These are phyloP conservation scores for Styela clava DNA, from an alignment of 23 tunicate species.

Conservation along the genomic window DNA sequence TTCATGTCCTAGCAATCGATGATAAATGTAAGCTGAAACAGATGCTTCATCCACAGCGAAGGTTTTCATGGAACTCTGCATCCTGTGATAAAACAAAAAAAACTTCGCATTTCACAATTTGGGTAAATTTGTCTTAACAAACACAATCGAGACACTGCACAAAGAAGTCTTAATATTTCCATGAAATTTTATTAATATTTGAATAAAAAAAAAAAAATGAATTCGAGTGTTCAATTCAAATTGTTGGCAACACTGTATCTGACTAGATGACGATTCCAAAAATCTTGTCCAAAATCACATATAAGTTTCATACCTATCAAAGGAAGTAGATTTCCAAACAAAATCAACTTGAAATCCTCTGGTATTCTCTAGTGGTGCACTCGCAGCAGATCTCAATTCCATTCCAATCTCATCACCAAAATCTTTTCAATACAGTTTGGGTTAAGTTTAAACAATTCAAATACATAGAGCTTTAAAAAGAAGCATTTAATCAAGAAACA, in stretches of 20 bases:
- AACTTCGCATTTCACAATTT: no score
- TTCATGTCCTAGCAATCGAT: conserved; percentile 89
- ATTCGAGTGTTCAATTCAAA: neutral
- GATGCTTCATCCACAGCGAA: conserved; percentile 97
- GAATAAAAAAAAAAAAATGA: neutral
- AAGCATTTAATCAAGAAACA: no score
- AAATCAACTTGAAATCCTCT: conserved; percentile 89
- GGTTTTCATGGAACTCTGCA: conserved; percentile 96
- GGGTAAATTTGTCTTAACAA: neutral
- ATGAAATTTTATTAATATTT: neutral
- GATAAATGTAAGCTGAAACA: conserved; percentile 91
- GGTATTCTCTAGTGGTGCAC: conserved; percentile 77
- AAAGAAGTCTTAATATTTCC: no score
- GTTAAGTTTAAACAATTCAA: neutral
- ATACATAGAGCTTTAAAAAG: neutral
- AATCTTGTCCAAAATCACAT: no score
- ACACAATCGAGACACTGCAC: neutral
- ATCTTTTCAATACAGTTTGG: conserved; percentile 36
- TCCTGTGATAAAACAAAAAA: conserved; percentile 47
- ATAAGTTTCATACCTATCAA: conserved; percentile 64
- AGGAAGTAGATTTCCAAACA: conserved; percentile 97
- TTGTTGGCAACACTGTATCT: no score
- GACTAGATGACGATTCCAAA: no score
- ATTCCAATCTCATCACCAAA: conserved; percentile 94
- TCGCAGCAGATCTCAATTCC: conserved; percentile 85